Base-by-base conservation (phyloP, 53 echinoderm and acorn worm species). In the Holothuria leucospilota region DNA sequence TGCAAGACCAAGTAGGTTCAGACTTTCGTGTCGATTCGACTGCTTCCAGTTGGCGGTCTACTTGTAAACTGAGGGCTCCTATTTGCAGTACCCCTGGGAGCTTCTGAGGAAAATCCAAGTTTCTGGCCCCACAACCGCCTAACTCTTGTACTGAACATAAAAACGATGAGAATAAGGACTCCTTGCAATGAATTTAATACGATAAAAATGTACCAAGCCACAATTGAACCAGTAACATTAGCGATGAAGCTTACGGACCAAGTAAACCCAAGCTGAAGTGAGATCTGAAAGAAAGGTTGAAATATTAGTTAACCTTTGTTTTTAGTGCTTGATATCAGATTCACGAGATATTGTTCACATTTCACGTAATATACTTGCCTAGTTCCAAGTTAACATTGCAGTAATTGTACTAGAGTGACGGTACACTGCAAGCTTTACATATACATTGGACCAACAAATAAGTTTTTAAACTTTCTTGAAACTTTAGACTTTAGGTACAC, bases 171-270 rank as follows among this genome's bases (percentile, higher is more conserved):
- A 10, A 77, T 52, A 21, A 77, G 7, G 7, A 77, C 77, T 6
- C 77, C 77, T 52, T 77, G 77, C 20, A 52, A 8, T 15, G 77
- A 77, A 77, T 77, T 77, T 2, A 77, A 18, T 52, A 52, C 23
- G 8, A 77, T 77, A 38, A 77, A 77, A 20, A 27, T 52, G 41
- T 77, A 77, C 77, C 77, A 77, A 10, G 53, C 77, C 16, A 52
- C 51, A 23, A 9, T 2, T 2, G 77, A 77, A 27, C 77, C 77
- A 21, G 77, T 77, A 14, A 52, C 21, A 51, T 77, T 77, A 21
- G 77, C 77, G 51, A 77, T 26, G 77, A 77, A 77, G 41, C 77
- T 77, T 2, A 41, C 23, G 12, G 53, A 34, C 77, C 77, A 77
- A 52, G 77, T 51, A 38, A 77, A 52, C 15, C 77, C 77, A 23